These are phyloP conservation scores for Craseonycteris thonglongyai DNA, from an alignment of 2,113 vertebrate species.

Conservation along the genomic window DNA sequence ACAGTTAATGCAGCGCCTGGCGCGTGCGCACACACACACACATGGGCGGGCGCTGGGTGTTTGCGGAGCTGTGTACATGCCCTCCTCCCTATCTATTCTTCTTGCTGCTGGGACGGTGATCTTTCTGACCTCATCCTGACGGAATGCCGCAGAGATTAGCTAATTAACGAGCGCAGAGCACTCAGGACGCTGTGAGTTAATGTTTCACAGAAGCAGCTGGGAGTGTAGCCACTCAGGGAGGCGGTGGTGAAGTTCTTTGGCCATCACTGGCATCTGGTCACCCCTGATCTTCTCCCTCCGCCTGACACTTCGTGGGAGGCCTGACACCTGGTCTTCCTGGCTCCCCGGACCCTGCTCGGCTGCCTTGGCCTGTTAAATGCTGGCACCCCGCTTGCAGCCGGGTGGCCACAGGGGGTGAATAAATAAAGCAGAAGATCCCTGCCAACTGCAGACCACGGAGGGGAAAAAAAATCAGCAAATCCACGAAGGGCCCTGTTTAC, in stretches of 20 bases:
- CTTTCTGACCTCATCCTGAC: slow-evolving; percentile 29
- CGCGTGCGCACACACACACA: no score
- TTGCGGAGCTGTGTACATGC: no score
- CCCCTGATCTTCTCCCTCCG: not conserved
- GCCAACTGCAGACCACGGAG: not conserved
- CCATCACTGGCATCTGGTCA: not conserved
- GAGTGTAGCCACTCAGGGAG: not conserved
- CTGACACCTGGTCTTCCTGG: not conserved
- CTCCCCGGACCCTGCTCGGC: not conserved
- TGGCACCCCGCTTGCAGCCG: no score
- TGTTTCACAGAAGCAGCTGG: not conserved
- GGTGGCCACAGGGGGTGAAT: not conserved
- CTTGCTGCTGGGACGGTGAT: not conserved
- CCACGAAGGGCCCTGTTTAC: slow-evolving; percentile 20
- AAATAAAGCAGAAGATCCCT: not conserved
- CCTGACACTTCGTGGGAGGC: not conserved
- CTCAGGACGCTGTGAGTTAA: not conserved
- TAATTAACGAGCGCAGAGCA: slow-evolving; percentile 27
- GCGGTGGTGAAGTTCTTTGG: not conserved
- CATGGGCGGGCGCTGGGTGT: no score
- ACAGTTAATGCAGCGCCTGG: no score
- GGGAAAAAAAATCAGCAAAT: not conserved
- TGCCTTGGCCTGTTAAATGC: not conserved
- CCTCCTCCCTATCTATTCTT: not conserved
- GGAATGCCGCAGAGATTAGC: slow-evolving; percentile 46